Conservation (phyloP, 2,888 invertebrate genomes). For the Pyrgus malvae region DNA sequence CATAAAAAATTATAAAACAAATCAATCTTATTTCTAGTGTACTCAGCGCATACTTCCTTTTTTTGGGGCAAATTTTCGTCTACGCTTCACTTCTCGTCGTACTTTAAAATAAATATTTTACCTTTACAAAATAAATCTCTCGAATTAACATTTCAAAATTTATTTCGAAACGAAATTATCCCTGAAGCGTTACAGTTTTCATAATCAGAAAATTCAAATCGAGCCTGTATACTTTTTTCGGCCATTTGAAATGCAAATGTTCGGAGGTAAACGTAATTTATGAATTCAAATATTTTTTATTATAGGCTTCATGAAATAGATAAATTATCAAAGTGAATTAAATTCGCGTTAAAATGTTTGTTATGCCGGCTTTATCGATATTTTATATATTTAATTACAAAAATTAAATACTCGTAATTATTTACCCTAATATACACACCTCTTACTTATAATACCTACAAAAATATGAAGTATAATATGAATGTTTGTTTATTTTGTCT, state of each 20-base stretch:
- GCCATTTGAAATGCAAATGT: conserved; percentile 25
- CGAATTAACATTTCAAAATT: conserved; percentile 17
- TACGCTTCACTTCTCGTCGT: background rate
- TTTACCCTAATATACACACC: too few species aligned
- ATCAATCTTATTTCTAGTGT: too few species aligned
- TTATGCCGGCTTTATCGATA: too few species aligned
- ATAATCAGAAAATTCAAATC: conserved; percentile 26
- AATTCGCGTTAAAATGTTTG: background rate
- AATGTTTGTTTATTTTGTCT: too few species aligned
- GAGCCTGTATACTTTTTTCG: conserved; percentile 19
- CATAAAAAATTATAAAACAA: too few species aligned
- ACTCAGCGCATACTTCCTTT: too few species aligned
- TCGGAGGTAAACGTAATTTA: conserved; percentile 11
- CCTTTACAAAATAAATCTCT: conserved; percentile 17
- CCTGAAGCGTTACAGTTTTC: conserved; percentile 21
- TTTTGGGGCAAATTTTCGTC: too few species aligned
- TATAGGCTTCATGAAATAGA: background rate
- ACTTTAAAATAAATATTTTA: conserved; percentile 7
- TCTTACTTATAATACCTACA: too few species aligned
- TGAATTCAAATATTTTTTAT: conserved; percentile 18
- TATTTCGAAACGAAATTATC: conserved; percentile 19
- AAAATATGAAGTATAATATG: too few species aligned
- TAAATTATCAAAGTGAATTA: background rate
- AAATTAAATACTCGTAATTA: too few species aligned
- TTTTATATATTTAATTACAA: too few species aligned